A percentile compares a stretch with the other conserved stretches of the same genome.
phyloP scores from a whole-genome alignment of 2,113 vertebrate genomes.

The Crypturellus undulatus region DNA sequence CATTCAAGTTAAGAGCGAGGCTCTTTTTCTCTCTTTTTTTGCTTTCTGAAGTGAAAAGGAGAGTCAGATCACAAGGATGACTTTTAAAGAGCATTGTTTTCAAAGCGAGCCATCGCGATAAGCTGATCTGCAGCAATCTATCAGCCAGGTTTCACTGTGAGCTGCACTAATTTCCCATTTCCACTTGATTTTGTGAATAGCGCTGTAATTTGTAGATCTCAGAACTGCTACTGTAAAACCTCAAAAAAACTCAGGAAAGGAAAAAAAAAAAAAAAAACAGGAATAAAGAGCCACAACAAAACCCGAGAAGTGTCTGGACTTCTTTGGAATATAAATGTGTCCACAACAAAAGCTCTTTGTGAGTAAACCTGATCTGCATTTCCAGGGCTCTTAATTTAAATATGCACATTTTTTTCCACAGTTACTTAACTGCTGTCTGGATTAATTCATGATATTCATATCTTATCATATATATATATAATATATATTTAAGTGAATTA shows the following conservation, averaged over 20 bases:
- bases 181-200: slow-evolving; percentile 37
- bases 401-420: slow-evolving; percentile 44
- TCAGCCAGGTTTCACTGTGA: neutral
- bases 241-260: neutral
- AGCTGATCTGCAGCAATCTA: slow-evolving; percentile 15
- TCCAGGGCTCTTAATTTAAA: neutral
- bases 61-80: neutral
- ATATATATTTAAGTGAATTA: neutral
- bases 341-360: slow-evolving; percentile 61
- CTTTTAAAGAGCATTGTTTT: slow-evolving; percentile 29
- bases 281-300: slow-evolving; percentile 22
- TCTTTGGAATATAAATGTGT: slow-evolving; percentile 66
- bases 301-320: slow-evolving; percentile 28
- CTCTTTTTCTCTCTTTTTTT: neutral
- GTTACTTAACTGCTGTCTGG: slow-evolving; percentile 5
- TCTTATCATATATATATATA: neutral
- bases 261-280: neutral
- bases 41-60: neutral
- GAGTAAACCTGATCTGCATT: neutral
- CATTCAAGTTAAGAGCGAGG: neutral
- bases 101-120: neutral
- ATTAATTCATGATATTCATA: neutral
- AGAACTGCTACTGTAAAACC: slow-evolving; percentile 36
- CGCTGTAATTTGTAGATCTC: slow-evolving; percentile 45
- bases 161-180: slow-evolving; percentile 49